These are phyloP conservation scores for Oithona nana DNA, from an alignment of 2,888 invertebrate species.

Conservation along the genomic window DNA sequence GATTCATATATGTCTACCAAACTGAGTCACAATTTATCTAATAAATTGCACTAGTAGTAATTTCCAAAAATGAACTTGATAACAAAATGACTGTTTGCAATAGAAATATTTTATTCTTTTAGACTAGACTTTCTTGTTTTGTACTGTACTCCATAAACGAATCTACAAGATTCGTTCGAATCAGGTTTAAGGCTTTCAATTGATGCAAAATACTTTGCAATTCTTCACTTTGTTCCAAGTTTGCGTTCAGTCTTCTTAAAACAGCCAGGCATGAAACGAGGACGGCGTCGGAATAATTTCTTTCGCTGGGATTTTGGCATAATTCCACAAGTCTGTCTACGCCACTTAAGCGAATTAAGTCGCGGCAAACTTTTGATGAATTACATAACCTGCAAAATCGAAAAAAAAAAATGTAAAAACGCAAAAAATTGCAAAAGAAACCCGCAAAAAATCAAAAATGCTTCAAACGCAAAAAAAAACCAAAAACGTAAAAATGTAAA, in stretches of 20 bases:
- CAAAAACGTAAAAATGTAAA: neutral
- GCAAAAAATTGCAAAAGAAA: conserved; percentile 4
- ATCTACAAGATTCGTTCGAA: conserved; percentile 53
- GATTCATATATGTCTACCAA: too few relatives aligned
- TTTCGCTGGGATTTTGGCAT: conserved; percentile 42
- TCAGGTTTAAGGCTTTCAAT: conserved; percentile 47
- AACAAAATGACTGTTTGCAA: too few relatives aligned
- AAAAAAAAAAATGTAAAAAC: neutral
- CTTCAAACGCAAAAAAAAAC: neutral
- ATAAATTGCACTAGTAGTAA: too few relatives aligned
- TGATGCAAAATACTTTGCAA: conserved; percentile 32
- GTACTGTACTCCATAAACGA: conserved; percentile 56
- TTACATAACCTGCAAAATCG: conserved; percentile 1
- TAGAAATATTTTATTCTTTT: too few relatives aligned
- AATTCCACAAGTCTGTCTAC: conserved; percentile 37
- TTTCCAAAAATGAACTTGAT: too few relatives aligned
- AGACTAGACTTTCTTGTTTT: conserved; percentile 59
- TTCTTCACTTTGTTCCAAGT: neutral
- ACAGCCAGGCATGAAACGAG: conserved; percentile 41
- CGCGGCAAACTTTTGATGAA: conserved; percentile 35
- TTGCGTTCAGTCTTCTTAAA: conserved; percentile 10
- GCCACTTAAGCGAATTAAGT: conserved; percentile 35
- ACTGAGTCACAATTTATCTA: too few relatives aligned
- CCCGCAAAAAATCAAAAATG: conserved; percentile 14
- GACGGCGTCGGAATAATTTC: conserved; percentile 44